Evolutionary conservation across 2,888 invertebrate species (phyloP).

Genomic region (Coremacera marginata): DNA sequence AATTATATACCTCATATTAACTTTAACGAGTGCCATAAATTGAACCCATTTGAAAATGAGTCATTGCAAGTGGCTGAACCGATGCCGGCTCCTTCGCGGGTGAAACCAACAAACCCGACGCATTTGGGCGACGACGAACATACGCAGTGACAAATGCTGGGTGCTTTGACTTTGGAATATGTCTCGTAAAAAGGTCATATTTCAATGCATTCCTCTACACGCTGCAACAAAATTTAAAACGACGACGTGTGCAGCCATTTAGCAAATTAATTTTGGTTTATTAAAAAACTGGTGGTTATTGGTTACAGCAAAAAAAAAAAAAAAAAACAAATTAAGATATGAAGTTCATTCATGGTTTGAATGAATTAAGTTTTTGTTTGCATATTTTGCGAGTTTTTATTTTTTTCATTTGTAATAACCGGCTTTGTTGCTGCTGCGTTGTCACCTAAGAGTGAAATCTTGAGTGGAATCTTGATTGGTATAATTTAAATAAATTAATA

Average conservation of each 20-base stretch:
- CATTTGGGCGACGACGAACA: neutral
- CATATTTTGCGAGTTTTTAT: neutral
- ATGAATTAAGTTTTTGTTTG: neutral
- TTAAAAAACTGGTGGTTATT: neutral
- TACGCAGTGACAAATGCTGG: neutral
- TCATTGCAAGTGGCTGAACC: constrained; percentile 1
- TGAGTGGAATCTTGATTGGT: too few relatives aligned
- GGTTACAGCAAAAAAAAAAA: too few relatives aligned
- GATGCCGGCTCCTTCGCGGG: neutral
- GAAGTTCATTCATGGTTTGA: neutral
- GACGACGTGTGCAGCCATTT: neutral
- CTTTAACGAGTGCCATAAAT: neutral
- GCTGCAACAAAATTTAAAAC: neutral
- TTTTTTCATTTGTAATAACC: too few relatives aligned
- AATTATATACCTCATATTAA: neutral
- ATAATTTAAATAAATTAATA: too few relatives aligned
- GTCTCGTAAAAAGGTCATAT: neutral
- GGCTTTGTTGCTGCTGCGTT: too few relatives aligned
- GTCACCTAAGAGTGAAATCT: too few relatives aligned
- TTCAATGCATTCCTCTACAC: neutral
- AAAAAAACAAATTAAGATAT: too few relatives aligned
- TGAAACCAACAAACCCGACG: neutral
- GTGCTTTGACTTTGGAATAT: constrained; percentile 13
- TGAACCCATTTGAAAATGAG: neutral
- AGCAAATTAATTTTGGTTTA: neutral